These are phyloP conservation scores for Nilaparvata lugens DNA, from an alignment of 1,140 invertebrate species.

Conservation along the genomic window DNA sequence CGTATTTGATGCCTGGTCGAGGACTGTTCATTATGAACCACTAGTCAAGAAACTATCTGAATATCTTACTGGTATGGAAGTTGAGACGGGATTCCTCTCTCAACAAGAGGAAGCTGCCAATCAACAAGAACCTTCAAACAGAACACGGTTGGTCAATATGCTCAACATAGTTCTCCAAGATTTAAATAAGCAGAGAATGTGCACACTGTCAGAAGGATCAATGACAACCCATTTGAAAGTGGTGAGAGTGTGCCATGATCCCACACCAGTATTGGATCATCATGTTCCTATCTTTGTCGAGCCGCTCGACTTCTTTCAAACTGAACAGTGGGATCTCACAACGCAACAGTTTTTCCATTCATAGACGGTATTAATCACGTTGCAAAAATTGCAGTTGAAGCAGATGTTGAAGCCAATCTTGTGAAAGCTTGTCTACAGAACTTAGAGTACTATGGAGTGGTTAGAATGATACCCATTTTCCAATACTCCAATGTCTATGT, in stretches of 20 bases:
- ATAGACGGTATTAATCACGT: conserved; percentile 91
- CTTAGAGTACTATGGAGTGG: conserved; percentile 70
- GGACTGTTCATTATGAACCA: conserved; percentile 85
- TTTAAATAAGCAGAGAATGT: conserved; percentile 68
- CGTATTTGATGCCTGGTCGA: conserved; percentile 79
- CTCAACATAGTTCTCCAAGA: conserved; percentile 66
- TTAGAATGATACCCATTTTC: conserved; percentile 77
- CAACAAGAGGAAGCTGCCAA: conserved; percentile 36
- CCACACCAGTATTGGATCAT: conserved; percentile 74
- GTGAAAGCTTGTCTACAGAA: conserved; percentile 94
- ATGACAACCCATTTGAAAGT: conserved; percentile 75
- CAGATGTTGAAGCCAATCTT: conserved; percentile 86
- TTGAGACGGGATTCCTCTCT: conserved; percentile 70
- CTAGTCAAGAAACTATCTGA: conserved; percentile 88
- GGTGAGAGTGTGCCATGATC: conserved; percentile 62
- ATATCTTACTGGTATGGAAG: conserved; percentile 77
- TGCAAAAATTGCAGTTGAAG: conserved; percentile 65
- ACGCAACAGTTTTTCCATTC: conserved; percentile 81
- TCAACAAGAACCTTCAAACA: conserved; percentile 41
- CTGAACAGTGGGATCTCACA: conserved; percentile 83
- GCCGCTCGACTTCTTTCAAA: conserved; percentile 43
- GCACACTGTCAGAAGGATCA: conserved; percentile 66
- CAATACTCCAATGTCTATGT: conserved; percentile 92
- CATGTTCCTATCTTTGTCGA: conserved; percentile 81
- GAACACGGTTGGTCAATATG: conserved; percentile 54